These are phyloP conservation scores for Zaprionus capensis DNA, from an alignment of 1,140 invertebrate species.

Conservation along the genomic window DNA sequence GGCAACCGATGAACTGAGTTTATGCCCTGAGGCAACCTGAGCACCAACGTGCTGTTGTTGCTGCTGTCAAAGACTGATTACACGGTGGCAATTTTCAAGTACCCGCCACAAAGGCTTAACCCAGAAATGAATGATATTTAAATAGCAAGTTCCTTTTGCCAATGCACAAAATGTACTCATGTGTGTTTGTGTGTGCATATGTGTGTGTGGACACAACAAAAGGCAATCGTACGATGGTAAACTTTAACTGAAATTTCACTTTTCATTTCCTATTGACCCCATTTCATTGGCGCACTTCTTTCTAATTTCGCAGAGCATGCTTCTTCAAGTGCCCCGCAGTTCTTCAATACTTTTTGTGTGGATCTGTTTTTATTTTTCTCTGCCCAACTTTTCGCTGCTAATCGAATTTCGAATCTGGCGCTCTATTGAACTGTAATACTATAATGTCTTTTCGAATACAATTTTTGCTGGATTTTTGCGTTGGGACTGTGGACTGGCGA, in stretches of 20 bases:
- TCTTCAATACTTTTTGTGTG: constrained; percentile 42
- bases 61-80: constrained; percentile 74
- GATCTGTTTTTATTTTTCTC: constrained; percentile 12
- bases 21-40: constrained; percentile 15
- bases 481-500: constrained; percentile 6
- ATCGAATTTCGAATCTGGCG: constrained; percentile 64
- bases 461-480: constrained; percentile 49
- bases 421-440: constrained; percentile 52
- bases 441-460: constrained; percentile 58
- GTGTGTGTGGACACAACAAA: constrained; percentile 39
- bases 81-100: constrained; percentile 82
- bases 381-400: constrained; percentile 41
- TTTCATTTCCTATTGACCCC: constrained; percentile 81
- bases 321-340: constrained; percentile 48
- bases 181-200: constrained; percentile 4
- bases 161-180: constrained; percentile 23
- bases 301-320: constrained; percentile 61
- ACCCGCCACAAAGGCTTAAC: constrained; percentile 75
- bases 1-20: constrained; percentile 12
- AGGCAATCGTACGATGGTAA: constrained; percentile 32
- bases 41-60: constrained; percentile 39
- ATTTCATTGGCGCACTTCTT: constrained; percentile 75
- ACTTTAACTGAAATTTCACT: constrained; percentile 74
- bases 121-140: constrained; percentile 82
- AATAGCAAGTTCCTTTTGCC: constrained; percentile 79